Conservation (phyloP, 2,888 invertebrate genomes). For the Philopedon plagiatum region DNA sequence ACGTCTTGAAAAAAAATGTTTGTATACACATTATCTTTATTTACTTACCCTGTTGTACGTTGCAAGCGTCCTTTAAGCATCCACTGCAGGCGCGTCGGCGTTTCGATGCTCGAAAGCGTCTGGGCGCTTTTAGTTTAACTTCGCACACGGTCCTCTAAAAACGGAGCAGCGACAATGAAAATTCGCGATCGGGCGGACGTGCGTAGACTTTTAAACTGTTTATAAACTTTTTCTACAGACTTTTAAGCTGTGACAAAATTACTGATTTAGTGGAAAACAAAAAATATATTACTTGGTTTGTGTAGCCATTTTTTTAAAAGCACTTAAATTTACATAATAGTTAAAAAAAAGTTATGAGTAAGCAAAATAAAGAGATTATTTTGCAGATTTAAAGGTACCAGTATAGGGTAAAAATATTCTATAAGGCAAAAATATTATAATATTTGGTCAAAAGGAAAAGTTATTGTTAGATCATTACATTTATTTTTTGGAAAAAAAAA, state of each 20-base stretch:
- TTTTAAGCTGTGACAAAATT: not conserved
- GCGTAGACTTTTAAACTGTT: slow-evolving; percentile 12
- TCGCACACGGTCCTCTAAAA: slow-evolving; percentile 12
- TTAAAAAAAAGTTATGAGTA: too few relatives aligned
- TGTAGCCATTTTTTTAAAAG: not conserved
- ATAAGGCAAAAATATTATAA: too few relatives aligned
- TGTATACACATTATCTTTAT: not conserved
- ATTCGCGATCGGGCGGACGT: not conserved
- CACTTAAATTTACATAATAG: too few relatives aligned
- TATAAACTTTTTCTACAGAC: not conserved
- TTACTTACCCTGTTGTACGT: not conserved
- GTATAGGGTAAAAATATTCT: too few relatives aligned
- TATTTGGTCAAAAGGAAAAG: too few relatives aligned
- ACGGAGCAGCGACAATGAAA: slow-evolving; percentile 8
- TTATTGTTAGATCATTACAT: too few relatives aligned
- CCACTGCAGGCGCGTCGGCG: slow-evolving; percentile 4
- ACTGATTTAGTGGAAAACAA: not conserved
- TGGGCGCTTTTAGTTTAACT: slow-evolving; percentile 9
- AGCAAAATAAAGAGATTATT: too few relatives aligned
- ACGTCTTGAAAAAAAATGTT: too few relatives aligned
- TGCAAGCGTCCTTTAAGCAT: not conserved
- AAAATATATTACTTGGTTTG: not conserved
- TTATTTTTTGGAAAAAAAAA: too few relatives aligned
- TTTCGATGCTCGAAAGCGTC: slow-evolving; percentile 6
- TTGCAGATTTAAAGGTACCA: too few relatives aligned